These are phyloP conservation scores for Nomada ferruginata DNA, from an alignment of 2,888 invertebrate species.

Conservation along the genomic window DNA sequence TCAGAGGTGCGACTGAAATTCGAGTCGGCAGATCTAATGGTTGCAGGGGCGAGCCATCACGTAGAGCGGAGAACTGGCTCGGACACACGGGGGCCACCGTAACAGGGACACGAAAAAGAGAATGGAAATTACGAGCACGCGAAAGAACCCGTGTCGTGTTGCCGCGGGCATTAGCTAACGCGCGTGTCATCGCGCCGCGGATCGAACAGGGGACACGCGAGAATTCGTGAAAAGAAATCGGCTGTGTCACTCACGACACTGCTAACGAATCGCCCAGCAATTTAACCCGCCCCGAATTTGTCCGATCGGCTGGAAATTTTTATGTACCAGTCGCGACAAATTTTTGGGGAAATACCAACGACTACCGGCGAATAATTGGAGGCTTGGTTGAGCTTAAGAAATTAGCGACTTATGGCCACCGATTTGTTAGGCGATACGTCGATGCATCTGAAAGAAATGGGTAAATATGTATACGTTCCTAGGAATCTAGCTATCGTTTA, in stretches of 20 bases:
- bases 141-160: constrained; percentile 67
- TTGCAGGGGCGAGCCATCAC: constrained; percentile 79
- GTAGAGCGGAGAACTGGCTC: constrained; percentile 68
- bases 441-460: too few species aligned
- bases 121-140: constrained; percentile 56
- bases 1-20: constrained; percentile 79
- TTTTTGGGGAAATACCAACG: too few species aligned
- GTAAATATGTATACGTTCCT: too few species aligned
- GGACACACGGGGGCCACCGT: constrained; percentile 50
- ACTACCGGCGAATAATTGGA: too few species aligned
- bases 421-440: too few species aligned
- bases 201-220: constrained; percentile 47
- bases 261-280: neutral
- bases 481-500: too few species aligned
- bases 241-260: neutral
- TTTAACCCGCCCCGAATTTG: neutral
- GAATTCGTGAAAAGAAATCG: constrained; percentile 53
- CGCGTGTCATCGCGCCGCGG: constrained; percentile 76
- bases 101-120: constrained; percentile 50
- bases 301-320: neutral
- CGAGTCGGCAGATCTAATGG: constrained; percentile 82
- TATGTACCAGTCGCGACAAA: too few species aligned
- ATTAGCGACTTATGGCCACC: too few species aligned
- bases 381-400: too few species aligned
- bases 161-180: constrained; percentile 75